These are phyloP conservation scores for Anolis sagrei DNA, from an alignment of 2,113 vertebrate genomes.

Conservation along the genomic window DNA sequence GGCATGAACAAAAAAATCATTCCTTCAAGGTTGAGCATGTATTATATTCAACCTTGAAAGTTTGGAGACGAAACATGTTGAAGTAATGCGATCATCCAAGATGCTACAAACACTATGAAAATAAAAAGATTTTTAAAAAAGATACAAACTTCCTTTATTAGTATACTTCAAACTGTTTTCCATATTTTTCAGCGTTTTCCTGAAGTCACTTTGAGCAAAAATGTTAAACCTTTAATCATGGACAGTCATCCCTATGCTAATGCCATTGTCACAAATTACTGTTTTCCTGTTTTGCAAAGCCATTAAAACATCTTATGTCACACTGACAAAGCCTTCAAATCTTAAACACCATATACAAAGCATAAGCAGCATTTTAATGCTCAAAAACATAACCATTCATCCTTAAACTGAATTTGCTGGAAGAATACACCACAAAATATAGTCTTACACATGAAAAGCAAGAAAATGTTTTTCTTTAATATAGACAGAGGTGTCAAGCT, in stretches of 20 bases:
- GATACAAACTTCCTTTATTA: background rate
- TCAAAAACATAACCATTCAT: slow-evolving; percentile 41
- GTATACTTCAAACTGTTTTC: background rate
- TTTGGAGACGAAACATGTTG: too few species aligned
- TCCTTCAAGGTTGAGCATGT: background rate
- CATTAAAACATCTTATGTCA: slow-evolving; percentile 33
- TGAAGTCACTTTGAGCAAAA: slow-evolving; percentile 1
- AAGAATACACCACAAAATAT: background rate
- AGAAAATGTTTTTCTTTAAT: background rate
- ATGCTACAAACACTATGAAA: background rate
- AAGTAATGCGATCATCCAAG: background rate
- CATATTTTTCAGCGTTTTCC: background rate
- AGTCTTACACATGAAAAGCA: background rate
- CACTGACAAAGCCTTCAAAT: slow-evolving; percentile 36
- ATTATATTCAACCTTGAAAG: too few species aligned
- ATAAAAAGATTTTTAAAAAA: background rate
- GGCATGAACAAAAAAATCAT: background rate
- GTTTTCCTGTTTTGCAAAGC: slow-evolving; percentile 20
- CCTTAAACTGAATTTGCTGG: slow-evolving; percentile 14
- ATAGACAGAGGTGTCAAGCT: background rate
- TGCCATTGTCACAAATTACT: slow-evolving; percentile 23
- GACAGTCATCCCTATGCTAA: background rate
- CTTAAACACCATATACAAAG: slow-evolving; percentile 21
- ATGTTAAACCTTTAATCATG: background rate
- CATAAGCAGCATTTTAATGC: slow-evolving; percentile 24